These are phyloP conservation scores for Sorex fumeus DNA, from an alignment of 2,113 vertebrate genomes.

Conservation along the genomic window DNA sequence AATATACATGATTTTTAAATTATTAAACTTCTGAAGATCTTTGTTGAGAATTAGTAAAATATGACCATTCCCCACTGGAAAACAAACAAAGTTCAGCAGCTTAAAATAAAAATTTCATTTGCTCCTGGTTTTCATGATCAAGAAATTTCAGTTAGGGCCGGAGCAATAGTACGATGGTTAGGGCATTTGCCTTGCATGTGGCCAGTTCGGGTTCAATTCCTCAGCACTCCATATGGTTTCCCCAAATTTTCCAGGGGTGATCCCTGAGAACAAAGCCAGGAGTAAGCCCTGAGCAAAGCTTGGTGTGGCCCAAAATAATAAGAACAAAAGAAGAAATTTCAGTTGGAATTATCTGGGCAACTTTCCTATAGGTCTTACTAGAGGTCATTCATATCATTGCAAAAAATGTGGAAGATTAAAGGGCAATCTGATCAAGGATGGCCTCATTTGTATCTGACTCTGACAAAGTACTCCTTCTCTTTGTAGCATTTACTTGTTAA, in stretches of 20 bases:
- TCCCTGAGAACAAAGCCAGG: too few species aligned
- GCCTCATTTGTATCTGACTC: not conserved
- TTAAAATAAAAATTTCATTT: slow-evolving; percentile 37
- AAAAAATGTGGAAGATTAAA: not conserved
- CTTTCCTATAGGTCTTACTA: not conserved
- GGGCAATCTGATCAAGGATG: too few species aligned
- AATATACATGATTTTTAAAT: not conserved
- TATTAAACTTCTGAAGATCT: slow-evolving; percentile 21
- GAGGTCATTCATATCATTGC: not conserved
- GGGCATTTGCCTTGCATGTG: too few species aligned
- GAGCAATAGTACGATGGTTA: too few species aligned
- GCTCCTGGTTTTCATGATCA: not conserved
- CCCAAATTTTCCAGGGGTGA: too few species aligned
- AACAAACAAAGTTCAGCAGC: not conserved
- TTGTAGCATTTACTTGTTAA: not conserved
- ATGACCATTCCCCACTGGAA: not conserved
- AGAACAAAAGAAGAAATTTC: not conserved
- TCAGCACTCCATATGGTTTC: too few species aligned
- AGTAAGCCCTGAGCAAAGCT: too few species aligned
- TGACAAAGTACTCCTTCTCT: not conserved
- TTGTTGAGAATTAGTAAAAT: not conserved
- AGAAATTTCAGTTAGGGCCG: too few species aligned
- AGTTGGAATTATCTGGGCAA: not conserved
- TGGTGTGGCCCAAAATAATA: too few species aligned
- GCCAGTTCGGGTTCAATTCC: too few species aligned